Evolutionary conservation across 2,113 vertebrate genomes (phyloP), one percentile per base, ranked within the genome.

Genomic region (Chaenocephalus aceratus): DNA sequence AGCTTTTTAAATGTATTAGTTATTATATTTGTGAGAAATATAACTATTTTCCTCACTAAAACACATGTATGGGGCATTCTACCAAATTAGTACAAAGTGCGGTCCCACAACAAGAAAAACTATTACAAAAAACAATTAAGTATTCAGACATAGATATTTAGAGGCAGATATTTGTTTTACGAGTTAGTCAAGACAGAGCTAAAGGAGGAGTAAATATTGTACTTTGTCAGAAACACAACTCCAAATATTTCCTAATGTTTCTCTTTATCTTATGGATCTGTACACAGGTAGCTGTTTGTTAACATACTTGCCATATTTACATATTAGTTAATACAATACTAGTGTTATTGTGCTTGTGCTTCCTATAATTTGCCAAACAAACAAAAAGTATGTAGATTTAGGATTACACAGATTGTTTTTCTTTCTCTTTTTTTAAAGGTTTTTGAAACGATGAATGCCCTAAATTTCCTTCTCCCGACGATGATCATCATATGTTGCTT

Each of bases 401-500:
- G 36, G 36, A 41, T 41, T 41, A 41, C 36, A 36, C 36, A 6
- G 36, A 41, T 41, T 41, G 36, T 7, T 6, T 41, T 41, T 58
- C 3, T 64, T 41, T 58, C 3, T 64, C 54, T 46, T 64, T 23
- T 48, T n/a, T 53, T 4, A 2, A 58, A 85, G 70, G 49, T 64
- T 41, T 54, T 57, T 64, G 49, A 62, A 71, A 70, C 8, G 0
- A 90, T 86, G 87, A 1, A 9, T 11, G 2, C 26, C 45, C 30
- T 53, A 46, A 6, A 2, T 52, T 59, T 57, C 44, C 14, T 7
- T 13, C 23, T 63, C 0, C 18, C 53, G 10, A 78, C 69, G 67
- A 34, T 65, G 16, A 69, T 92, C 36, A 0, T 86, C 44, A 11
- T 54, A 0, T 86, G 77, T 46, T 72, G 7, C 62, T 3, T 81